Conservation (phyloP, 2,797 vertebrate species). For the Spheniscus humboldti region DNA sequence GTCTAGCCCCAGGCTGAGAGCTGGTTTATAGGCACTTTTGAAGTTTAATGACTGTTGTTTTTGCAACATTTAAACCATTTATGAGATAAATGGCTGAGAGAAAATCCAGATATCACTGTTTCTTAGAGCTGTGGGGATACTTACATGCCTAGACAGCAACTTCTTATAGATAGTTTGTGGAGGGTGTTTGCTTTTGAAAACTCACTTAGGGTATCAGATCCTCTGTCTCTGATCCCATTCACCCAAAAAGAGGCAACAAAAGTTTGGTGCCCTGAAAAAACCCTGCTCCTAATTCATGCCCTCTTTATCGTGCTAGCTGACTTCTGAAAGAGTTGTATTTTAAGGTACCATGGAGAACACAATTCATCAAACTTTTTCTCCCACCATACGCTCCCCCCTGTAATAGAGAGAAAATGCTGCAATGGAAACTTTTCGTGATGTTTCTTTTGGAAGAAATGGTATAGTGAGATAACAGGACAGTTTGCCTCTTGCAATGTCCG, state of each 20-base stretch:
- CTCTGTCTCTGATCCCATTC: neutral
- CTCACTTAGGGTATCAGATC: neutral
- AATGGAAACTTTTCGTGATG: neutral
- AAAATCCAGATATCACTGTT: neutral
- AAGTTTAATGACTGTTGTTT: neutral
- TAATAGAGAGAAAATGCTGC: neutral
- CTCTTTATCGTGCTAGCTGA: neutral
- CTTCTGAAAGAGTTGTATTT: neutral
- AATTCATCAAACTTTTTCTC: neutral
- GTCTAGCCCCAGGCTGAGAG: neutral
- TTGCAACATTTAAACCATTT: neutral
- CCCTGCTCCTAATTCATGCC: neutral
- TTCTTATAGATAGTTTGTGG: neutral
- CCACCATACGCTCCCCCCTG: too few relatives aligned
- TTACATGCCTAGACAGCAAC: neutral
- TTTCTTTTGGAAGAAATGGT: neutral
- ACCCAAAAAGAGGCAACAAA: neutral
- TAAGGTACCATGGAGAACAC: neutral
- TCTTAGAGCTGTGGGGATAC: neutral
- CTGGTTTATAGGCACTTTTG: neutral
- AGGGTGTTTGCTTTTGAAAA: neutral
- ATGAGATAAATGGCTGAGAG: conserved; percentile 8
- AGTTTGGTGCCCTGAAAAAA: neutral
- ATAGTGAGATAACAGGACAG: neutral
- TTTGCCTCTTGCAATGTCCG: neutral